Conservation (phyloP, 2,113 vertebrate genomes). For the Nycticorax nycticorax region DNA sequence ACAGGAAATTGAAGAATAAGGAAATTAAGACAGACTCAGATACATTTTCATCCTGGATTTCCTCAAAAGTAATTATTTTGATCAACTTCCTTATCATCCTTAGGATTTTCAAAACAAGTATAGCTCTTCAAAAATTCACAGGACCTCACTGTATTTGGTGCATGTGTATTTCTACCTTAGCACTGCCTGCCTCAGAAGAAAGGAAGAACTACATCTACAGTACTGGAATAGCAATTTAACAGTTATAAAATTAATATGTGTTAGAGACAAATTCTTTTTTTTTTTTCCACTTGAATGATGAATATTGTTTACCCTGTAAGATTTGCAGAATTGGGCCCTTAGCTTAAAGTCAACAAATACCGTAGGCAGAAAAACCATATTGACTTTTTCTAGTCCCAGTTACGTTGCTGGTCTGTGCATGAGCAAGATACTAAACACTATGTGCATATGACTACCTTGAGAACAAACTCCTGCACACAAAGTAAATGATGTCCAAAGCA, state of each 20-base stretch:
- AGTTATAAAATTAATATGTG: background rate
- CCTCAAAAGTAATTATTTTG: background rate
- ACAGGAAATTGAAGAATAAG: background rate
- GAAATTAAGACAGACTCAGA: background rate
- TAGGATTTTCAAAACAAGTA: background rate
- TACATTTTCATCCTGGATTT: background rate
- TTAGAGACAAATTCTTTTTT: background rate
- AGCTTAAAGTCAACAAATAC: background rate
- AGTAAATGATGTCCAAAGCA: background rate
- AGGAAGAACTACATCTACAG: background rate
- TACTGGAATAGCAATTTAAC: background rate
- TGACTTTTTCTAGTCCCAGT: background rate
- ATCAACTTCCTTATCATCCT: background rate
- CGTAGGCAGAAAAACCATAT: background rate
- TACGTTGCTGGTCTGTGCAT: accelerated
- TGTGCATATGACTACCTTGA: background rate
- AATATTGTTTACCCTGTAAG: background rate
- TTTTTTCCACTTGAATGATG: background rate
- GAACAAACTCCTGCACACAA: background rate
- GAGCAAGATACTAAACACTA: background rate
- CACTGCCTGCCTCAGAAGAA: background rate
- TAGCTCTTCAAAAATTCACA: background rate
- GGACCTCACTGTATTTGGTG: background rate
- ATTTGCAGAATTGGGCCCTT: background rate
- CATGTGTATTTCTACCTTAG: background rate